A percentile compares a stretch with the other conserved stretches of the same genome.
These are phyloP conservation scores for Ataeniobius toweri DNA, from an alignment of 2,797 vertebrate species.

Conservation along the genomic window DNA sequence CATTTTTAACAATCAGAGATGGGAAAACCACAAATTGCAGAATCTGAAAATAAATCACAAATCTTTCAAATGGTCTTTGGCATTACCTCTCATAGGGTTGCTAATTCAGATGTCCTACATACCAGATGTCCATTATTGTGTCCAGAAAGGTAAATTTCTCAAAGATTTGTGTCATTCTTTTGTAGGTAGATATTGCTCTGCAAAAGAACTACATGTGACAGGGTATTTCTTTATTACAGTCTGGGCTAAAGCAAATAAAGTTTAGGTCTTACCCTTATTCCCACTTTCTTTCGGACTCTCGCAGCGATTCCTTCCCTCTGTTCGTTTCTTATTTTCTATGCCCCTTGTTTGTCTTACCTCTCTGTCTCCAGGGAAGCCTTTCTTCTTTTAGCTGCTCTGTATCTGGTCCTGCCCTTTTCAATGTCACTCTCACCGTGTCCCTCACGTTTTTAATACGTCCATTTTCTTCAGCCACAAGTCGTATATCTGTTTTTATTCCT, in stretches of 20 bases:
- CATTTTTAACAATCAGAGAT: not conserved
- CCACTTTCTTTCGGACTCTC: constrained; percentile 19
- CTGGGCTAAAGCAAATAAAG: constrained; percentile 24
- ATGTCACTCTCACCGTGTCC: constrained; percentile 52
- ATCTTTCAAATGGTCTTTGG: not conserved
- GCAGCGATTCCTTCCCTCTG: constrained; percentile 22
- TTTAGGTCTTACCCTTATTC: constrained; percentile 25
- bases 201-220: not conserved
- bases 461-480: constrained; percentile 28
- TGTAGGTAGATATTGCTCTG: constrained; percentile 7
- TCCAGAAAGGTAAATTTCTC: not conserved
- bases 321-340: constrained; percentile 43
- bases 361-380: constrained; percentile 60
- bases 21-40: not conserved
- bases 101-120: not conserved
- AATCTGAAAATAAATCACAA: not conserved
- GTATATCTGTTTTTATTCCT: constrained; percentile 23
- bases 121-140: not conserved
- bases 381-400: constrained; percentile 69
- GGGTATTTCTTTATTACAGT: not conserved
- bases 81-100: not conserved
- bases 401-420: constrained; percentile 67
- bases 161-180: constrained; percentile 6
- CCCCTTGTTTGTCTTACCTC: constrained; percentile 38
- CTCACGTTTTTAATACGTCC: constrained; percentile 44